phyloP scores from a whole-genome alignment of 2,888 invertebrate genomes.

The Synanthedon formicaeformis region DNA sequence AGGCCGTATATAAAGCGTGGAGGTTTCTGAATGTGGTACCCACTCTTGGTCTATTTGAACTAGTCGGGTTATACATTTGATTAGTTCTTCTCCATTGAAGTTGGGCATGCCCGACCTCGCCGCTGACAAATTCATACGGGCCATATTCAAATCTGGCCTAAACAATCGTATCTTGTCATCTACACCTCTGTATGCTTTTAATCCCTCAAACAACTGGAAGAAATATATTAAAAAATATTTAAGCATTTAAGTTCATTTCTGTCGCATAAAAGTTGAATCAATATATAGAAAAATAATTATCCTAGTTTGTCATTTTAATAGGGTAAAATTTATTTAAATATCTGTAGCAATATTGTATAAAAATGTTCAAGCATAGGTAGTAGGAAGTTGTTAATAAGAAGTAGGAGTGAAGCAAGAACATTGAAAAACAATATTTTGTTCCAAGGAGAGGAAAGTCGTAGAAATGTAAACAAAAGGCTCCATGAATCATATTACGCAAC shows the following conservation, averaged over 20 bases:
- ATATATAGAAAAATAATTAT: no score
- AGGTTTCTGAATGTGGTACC: conserved; percentile 92
- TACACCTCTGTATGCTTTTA: conserved; percentile 95
- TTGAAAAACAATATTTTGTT: no score
- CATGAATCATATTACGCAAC: neutral
- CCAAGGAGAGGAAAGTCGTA: no score
- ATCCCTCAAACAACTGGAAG: conserved; percentile 93
- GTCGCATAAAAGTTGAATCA: no score
- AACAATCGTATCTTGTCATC: conserved; percentile 95
- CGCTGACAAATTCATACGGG: conserved; percentile 90
- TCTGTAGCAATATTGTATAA: no score
- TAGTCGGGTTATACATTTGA: conserved; percentile 85
- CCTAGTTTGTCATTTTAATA: no score
- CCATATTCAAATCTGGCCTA: conserved; percentile 95
- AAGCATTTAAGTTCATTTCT: neutral
- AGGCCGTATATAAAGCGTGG: conserved; percentile 95
- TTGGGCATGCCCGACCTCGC: conserved; percentile 86
- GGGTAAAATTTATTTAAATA: no score
- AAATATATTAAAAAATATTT: conserved; percentile 1
- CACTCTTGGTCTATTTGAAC: conserved; percentile 95
- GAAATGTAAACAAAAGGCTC: neutral
- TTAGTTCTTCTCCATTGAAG: conserved; percentile 88
- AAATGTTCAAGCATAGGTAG: no score
- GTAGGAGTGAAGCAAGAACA: no score
- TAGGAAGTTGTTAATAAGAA: no score